A percentile compares a stretch with the other conserved stretches of the same genome.
Evolutionary conservation across 2,888 invertebrate species (phyloP).

Genomic region (Heliconius hortense): DNA sequence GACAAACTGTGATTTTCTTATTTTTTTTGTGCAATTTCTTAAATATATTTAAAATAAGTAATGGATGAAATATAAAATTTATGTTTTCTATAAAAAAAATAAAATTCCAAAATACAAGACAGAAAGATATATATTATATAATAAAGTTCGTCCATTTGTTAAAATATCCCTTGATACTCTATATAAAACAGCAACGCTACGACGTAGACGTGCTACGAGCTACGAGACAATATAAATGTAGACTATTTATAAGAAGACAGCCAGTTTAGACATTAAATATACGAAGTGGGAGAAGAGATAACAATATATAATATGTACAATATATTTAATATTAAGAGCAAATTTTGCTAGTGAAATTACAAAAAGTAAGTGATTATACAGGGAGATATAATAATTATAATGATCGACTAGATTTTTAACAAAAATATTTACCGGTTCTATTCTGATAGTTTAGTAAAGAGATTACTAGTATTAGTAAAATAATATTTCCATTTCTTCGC

Average conservation of each 20-base stretch:
- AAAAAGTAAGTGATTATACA: not conserved
- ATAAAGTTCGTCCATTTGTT: slow-evolving; percentile 8
- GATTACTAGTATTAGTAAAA: too few species aligned
- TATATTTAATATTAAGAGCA: not conserved
- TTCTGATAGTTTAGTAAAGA: not conserved
- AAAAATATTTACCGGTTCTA: not conserved
- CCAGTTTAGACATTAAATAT: slow-evolving; percentile 11
- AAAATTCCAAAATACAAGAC: not conserved
- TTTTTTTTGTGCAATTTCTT: too few species aligned
- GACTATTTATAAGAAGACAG: slow-evolving; percentile 28
- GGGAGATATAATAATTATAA: not conserved
- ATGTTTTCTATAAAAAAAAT: not conserved
- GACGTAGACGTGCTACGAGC: slow-evolving; percentile 33
- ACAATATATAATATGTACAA: not conserved
- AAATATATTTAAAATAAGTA: not conserved
- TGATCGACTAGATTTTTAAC: not conserved
- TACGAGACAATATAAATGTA: slow-evolving; percentile 29
- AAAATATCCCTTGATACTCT: slow-evolving; percentile 13
- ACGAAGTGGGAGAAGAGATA: slow-evolving; percentile 8
- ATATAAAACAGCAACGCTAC: slow-evolving; percentile 19
- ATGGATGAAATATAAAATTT: not conserved
- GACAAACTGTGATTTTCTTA: too few species aligned
- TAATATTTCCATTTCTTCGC: too few species aligned
- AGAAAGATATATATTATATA: not conserved
- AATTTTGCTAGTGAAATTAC: not conserved